phyloP scores from a whole-genome alignment of 2,888 invertebrate genomes.

The Caenorhabditis becei region DNA sequence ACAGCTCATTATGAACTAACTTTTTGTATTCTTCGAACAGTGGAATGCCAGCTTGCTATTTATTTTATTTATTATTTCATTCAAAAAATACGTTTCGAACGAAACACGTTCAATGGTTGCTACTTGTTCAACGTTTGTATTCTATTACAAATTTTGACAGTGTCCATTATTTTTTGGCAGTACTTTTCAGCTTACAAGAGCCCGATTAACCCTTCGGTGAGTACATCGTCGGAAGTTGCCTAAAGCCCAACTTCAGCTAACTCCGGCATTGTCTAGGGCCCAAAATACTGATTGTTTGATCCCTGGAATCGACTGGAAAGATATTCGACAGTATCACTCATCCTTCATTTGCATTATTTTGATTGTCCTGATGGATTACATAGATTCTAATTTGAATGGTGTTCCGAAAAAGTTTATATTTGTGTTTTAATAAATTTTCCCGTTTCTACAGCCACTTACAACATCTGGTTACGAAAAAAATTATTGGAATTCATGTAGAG shows the following conservation, averaged over 20 bases:
- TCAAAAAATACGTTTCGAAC: constrained; percentile 37
- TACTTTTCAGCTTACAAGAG: neutral
- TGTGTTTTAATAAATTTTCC: constrained; percentile 18
- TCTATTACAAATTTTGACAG: neutral
- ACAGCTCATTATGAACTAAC: neutral
- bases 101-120: neutral
- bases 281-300: constrained; percentile 20
- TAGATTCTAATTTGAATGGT: constrained; percentile 24
- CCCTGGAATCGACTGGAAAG: constrained; percentile 40
- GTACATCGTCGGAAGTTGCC: neutral
- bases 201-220: constrained; percentile 6
- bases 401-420: constrained; percentile 32
- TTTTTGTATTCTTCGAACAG: neutral
- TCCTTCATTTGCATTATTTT: constrained; percentile 23
- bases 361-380: constrained; percentile 22
- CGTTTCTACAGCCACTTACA: neutral
- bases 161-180: neutral
- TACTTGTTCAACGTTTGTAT: neutral
- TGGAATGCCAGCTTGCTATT: constrained; percentile 16
- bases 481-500: no score
- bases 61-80: constrained; percentile 17
- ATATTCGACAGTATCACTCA: constrained; percentile 25
- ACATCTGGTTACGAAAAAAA: no score
- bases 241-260: neutral
- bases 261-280: constrained; percentile 24